phyloP scores from a whole-genome alignment of 1,140 invertebrate genomes.

The Diplogasteroides magnus region DNA sequence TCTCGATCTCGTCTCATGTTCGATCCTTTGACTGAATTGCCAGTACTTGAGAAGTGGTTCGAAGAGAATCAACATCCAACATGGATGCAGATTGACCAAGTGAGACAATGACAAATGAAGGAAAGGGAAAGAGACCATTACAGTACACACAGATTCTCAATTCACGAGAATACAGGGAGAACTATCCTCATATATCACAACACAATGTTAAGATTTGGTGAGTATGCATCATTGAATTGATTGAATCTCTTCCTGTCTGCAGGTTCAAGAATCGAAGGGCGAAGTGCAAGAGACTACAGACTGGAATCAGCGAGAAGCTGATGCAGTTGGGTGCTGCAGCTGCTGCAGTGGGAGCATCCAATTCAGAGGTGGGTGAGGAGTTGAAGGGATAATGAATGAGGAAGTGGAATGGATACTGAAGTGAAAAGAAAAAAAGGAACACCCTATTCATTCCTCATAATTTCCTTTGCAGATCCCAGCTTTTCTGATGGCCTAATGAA shows the following conservation, averaged over 20 bases:
- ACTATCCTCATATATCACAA: constrained; percentile 49
- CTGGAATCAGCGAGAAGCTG: constrained; percentile 26
- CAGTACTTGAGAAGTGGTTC: constrained; percentile 47
- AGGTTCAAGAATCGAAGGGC: constrained; percentile 55
- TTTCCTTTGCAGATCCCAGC: no score
- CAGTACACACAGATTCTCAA: constrained; percentile 50
- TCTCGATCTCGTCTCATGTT: constrained; percentile 55
- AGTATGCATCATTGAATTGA: not conserved
- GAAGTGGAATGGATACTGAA: no score
- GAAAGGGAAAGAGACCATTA: not conserved
- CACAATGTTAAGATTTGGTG: constrained; percentile 44
- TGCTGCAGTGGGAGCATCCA: no score
- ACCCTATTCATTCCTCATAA: no score
- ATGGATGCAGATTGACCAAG: constrained; percentile 50
- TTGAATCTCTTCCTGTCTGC: not conserved
- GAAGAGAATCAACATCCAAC: constrained; percentile 54
- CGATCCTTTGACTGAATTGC: constrained; percentile 49
- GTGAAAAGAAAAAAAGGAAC: no score
- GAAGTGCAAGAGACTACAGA: constrained; percentile 45
- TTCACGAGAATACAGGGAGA: constrained; percentile 44
- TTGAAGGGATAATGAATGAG: no score
- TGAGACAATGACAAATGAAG: no score
- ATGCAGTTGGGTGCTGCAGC: constrained; percentile 9
- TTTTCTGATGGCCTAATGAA: no score
- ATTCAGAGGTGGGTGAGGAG: no score